Evolutionary conservation across 2,113 vertebrate genomes (phyloP).

Genomic region (Gambusia affinis): DNA sequence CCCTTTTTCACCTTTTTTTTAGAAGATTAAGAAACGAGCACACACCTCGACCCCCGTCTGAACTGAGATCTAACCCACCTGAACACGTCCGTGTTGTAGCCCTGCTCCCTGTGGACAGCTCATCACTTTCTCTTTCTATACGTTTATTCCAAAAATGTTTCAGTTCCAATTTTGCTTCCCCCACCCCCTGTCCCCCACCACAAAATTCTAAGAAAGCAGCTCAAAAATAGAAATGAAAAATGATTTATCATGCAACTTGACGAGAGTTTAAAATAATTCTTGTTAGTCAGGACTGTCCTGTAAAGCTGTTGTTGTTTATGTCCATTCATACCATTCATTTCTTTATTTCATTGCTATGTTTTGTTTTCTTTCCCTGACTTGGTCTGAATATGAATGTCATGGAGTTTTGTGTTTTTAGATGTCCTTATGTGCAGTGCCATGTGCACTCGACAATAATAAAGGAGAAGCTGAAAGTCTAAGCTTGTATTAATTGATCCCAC

Average conservation of each 20-base stretch:
- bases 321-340: slow-evolving; percentile 39
- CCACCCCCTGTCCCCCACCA: too few species aligned
- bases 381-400: slow-evolving; percentile 42
- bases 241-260: not conserved
- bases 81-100: slow-evolving; percentile 18
- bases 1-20: slow-evolving; percentile 40
- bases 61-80: slow-evolving; percentile 45
- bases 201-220: not conserved
- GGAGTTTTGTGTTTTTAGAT: slow-evolving; percentile 44
- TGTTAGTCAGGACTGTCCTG: slow-evolving; percentile 42
- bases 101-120: slow-evolving; percentile 15
- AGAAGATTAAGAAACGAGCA: slow-evolving; percentile 51
- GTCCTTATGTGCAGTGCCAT: slow-evolving; percentile 52
- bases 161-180: slow-evolving; percentile 7
- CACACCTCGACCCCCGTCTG: slow-evolving; percentile 20
- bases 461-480: slow-evolving; percentile 44
- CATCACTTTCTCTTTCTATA: slow-evolving; percentile 2
- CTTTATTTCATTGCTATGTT: not conserved
- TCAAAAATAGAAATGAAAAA: not conserved
- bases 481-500: not conserved
- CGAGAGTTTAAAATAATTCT: not conserved
- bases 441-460: slow-evolving; percentile 56
- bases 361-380: slow-evolving; percentile 34
- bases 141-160: slow-evolving; percentile 30
- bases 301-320: slow-evolving; percentile 46